Evolutionary conservation across 2,113 vertebrate genomes (phyloP).

Genomic region (Tursiops truncatus): DNA sequence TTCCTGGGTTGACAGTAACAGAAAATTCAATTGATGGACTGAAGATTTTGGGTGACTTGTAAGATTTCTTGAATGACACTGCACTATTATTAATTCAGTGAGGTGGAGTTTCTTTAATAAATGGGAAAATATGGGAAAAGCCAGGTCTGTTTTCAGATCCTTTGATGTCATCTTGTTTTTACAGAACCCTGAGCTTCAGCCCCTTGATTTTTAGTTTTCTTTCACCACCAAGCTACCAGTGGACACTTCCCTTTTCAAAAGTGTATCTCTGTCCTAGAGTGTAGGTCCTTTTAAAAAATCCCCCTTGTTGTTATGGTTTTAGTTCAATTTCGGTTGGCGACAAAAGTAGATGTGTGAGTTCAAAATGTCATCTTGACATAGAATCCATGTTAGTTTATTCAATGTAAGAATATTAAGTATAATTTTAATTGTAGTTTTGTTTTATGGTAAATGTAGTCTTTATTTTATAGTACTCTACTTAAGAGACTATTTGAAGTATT

Average conservation of each 20-base stretch:
- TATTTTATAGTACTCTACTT: conserved; percentile 43
- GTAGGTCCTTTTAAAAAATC: not conserved
- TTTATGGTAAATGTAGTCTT: conserved; percentile 35
- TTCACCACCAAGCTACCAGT: not conserved
- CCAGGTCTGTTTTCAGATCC: not conserved
- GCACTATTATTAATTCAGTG: not conserved
- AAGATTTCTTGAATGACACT: not conserved
- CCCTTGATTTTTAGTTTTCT: conserved; percentile 36
- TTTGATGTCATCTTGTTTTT: conserved; percentile 17
- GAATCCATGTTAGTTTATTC: conserved; percentile 41
- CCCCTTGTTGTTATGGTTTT: not conserved
- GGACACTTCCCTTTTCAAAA: conserved; percentile 18
- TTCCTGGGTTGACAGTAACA: not conserved
- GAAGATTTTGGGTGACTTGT: not conserved
- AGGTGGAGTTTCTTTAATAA: not conserved
- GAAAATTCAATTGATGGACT: not conserved
- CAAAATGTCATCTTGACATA: conserved; percentile 27
- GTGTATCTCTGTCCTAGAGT: not conserved
- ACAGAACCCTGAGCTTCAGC: not conserved
- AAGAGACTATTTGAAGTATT: conserved; percentile 60
- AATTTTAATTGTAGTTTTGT: conserved; percentile 54
- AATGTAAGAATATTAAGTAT: conserved; percentile 40
- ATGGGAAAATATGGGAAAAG: not conserved
- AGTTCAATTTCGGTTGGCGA: conserved; percentile 16
- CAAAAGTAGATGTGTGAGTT: conserved; percentile 11